Evolutionary conservation across 2,888 invertebrate genomes (phyloP).

Genomic region (Tortricodes alternella): DNA sequence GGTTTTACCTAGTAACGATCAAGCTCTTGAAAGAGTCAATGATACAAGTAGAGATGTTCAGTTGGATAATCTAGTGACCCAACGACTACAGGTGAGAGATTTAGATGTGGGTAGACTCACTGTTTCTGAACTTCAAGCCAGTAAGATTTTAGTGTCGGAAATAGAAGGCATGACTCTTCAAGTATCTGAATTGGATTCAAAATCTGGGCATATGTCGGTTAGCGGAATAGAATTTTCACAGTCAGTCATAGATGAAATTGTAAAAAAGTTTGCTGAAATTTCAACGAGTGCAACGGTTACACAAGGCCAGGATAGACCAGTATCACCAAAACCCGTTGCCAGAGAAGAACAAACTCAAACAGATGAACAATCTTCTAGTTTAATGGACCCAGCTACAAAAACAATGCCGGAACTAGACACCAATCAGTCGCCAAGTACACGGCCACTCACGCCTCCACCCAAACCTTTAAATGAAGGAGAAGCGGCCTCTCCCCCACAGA

Average conservation of each 20-base stretch:
- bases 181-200: constrained; percentile 87
- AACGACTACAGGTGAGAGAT: constrained; percentile 87
- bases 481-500: constrained; percentile 57
- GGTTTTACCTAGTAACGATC: constrained; percentile 46
- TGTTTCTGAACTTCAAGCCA: constrained; percentile 90
- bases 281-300: constrained; percentile 49
- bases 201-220: constrained; percentile 85
- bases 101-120: constrained; percentile 90
- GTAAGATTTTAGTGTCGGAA: constrained; percentile 90
- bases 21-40: constrained; percentile 60
- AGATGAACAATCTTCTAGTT: constrained; percentile 44
- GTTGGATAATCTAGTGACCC: constrained; percentile 78
- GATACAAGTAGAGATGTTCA: constrained; percentile 65
- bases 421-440: constrained; percentile 22
- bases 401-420: constrained; percentile 19
- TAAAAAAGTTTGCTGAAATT: constrained; percentile 80
- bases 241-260: constrained; percentile 86
- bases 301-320: constrained; percentile 42
- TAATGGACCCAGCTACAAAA: constrained; percentile 36
- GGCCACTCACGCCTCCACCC: constrained; percentile 40
- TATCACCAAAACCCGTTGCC: constrained; percentile 52
- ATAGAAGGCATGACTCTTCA: constrained; percentile 89
- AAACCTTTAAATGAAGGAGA: constrained; percentile 51
- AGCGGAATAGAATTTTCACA: constrained; percentile 87
- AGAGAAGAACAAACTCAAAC: constrained; percentile 75